Conservation (phyloP, 1,140 invertebrate genomes). For the Caenorhabditis briggsae region DNA sequence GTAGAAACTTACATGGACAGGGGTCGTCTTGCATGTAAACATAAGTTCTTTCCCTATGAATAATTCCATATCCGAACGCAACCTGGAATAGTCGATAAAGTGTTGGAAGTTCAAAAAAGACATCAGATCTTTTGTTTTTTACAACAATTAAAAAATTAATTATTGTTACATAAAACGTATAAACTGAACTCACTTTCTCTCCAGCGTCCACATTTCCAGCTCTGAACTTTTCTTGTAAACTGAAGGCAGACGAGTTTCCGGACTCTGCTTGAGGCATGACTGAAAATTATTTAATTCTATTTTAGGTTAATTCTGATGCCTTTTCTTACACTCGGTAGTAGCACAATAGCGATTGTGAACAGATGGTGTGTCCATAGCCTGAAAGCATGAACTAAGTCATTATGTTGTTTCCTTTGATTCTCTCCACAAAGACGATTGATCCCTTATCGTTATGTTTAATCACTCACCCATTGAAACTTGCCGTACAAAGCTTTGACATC, state of each 20-base stretch:
- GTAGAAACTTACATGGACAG: slow-evolving; percentile 59
- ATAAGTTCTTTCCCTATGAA: slow-evolving; percentile 55
- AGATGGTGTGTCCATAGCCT: slow-evolving; percentile 64
- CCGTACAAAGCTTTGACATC: slow-evolving; percentile 58
- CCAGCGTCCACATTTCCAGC: slow-evolving; percentile 57
- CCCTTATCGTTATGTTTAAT: background rate
- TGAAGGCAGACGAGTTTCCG: slow-evolving; percentile 57
- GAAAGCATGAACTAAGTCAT: background rate
- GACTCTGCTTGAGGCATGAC: slow-evolving; percentile 51
- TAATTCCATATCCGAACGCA: slow-evolving; percentile 61
- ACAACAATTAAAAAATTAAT: too few relatives aligned
- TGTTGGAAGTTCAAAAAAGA: too few relatives aligned
- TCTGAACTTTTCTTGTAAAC: slow-evolving; percentile 59
- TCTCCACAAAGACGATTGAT: background rate
- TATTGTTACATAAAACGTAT: too few relatives aligned
- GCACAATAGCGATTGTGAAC: slow-evolving; percentile 58
- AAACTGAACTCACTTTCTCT: slow-evolving; percentile 58
- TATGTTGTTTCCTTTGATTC: too few relatives aligned
- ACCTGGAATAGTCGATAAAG: slow-evolving; percentile 10
- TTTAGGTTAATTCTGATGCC: background rate
- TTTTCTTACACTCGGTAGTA: slow-evolving; percentile 56
- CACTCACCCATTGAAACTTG: slow-evolving; percentile 61
- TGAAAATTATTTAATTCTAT: background rate
- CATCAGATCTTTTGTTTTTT: too few relatives aligned
- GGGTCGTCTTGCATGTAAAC: slow-evolving; percentile 65